Evolutionary conservation across 2,113 vertebrate species (phyloP), one percentile per base, ranked within the genome.

Genomic region (Onychostoma macrolepis): DNA sequence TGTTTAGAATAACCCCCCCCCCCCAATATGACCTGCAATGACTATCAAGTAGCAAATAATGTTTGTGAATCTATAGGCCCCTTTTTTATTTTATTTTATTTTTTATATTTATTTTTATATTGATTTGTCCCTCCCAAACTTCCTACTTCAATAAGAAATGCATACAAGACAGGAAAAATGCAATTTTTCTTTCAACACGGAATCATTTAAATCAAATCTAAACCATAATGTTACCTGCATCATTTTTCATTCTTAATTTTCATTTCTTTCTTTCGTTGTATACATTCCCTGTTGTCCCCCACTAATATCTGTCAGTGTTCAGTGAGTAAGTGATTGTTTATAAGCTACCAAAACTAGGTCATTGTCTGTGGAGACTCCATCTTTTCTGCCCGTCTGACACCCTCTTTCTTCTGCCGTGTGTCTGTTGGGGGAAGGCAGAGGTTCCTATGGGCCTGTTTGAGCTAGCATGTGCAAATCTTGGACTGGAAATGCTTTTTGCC

Each of bases 261-360:
- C 1, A 2, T 76, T 45, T 17, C 48, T 12, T 56, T 36, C 48
- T 33, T 78, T n/a, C 13, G 21, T 48, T 65, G 24, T 24, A 26
- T 41, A 28, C 6, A 45, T n/a, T 36, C 36, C 13, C 15, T 45
- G n/a, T 43, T 65, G 7, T 48, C 50, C 33, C 24, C 79, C 21
- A 13, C 11, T 80, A 80, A 61, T 80, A 61, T 13, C 56, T 19
- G 33, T 63, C n/a, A 82, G 61, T 28, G n/a, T 30, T 67, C 38
- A 69, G 4, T 21, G 24, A 43, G 24, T 67, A 67, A 82, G 41
- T 83, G 41, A 33, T 83, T 69, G 41, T 45, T 83, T n/a, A 33
- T 53, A 83, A 71, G 26, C 43, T 19, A 53, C 84, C 61, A 80
- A 88, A 63, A 43, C 92, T 48, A 82, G 61, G 77, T 88, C 50